These are phyloP conservation scores for Coregonus clupeaformis DNA, from an alignment of 2,113 vertebrate genomes.

Conservation along the genomic window DNA sequence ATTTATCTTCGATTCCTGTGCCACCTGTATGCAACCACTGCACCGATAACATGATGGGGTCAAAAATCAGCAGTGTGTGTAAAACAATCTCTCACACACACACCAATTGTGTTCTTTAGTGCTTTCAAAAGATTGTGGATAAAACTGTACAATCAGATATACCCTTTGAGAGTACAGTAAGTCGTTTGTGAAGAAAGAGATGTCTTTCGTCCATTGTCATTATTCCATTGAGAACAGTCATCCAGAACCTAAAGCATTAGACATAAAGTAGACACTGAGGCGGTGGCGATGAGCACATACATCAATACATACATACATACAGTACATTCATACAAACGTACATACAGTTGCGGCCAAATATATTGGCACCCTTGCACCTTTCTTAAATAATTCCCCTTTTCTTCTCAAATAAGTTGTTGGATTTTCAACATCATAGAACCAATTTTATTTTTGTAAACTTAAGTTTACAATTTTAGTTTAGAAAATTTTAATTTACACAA, in stretches of 20 bases:
- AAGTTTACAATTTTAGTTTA: too few species aligned
- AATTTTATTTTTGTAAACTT: too few species aligned
- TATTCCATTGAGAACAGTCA: constrained; percentile 43
- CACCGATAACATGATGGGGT: constrained; percentile 24
- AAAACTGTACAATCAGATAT: constrained; percentile 36
- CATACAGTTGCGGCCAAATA: too few species aligned
- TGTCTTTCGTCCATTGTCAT: constrained; percentile 29
- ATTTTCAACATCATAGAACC: too few species aligned
- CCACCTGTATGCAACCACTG: constrained; percentile 54
- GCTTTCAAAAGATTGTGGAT: constrained; percentile 28
- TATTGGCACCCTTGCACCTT: background rate
- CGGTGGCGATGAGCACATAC: constrained; percentile 8
- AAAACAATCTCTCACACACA: constrained; percentile 8
- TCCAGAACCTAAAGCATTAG: constrained; percentile 56
- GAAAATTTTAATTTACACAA: too few species aligned
- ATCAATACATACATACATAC: constrained; percentile 3
- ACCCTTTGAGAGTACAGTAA: constrained; percentile 19
- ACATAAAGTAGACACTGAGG: constrained; percentile 11
- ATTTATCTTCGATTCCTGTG: constrained; percentile 69
- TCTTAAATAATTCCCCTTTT: too few species aligned
- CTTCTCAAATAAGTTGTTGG: too few species aligned
- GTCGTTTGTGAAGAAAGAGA: constrained; percentile 26
- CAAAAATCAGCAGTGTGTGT: constrained; percentile 20
- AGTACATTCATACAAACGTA: too few species aligned
- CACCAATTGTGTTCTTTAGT: constrained; percentile 7